Evolutionary conservation across 30 jellyfish, hydroid and myxozoan species (phyloP).

Genomic region (Chironex yamaguchii): DNA sequence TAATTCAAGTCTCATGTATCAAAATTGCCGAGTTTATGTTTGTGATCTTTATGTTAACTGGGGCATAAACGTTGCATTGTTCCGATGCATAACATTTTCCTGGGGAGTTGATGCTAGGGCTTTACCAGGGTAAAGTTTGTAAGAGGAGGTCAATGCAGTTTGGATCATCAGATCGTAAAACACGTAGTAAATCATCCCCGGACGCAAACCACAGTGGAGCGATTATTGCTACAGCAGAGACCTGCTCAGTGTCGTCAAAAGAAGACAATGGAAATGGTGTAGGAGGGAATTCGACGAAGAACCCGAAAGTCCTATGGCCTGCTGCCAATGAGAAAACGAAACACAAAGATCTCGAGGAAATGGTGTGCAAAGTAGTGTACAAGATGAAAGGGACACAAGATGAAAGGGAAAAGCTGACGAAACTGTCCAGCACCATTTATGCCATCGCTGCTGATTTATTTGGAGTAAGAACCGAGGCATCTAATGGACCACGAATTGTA

Average conservation of each 20-base stretch:
- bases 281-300: neutral
- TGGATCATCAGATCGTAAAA: neutral
- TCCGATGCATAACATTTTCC: no score
- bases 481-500: neutral
- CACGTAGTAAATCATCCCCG: slow-evolving; percentile 26
- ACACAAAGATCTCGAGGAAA: neutral
- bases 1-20: no score
- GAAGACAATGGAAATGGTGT: neutral
- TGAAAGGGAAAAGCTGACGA: neutral
- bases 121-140: no score
- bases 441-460: neutral
- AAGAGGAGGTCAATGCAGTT: no score
- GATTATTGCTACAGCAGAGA: neutral
- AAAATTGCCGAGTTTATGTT: no score
- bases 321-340: neutral
- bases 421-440: neutral
- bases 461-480: neutral
- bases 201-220: neutral
- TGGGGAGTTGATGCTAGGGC: no score
- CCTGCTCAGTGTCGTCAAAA: neutral
- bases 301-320: neutral
- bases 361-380: neutral
- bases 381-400: neutral
- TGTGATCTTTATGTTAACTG: no score
- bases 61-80: no score